Evolutionary conservation across 2,888 invertebrate species (phyloP).

Genomic region (Hyposoter didymator): DNA sequence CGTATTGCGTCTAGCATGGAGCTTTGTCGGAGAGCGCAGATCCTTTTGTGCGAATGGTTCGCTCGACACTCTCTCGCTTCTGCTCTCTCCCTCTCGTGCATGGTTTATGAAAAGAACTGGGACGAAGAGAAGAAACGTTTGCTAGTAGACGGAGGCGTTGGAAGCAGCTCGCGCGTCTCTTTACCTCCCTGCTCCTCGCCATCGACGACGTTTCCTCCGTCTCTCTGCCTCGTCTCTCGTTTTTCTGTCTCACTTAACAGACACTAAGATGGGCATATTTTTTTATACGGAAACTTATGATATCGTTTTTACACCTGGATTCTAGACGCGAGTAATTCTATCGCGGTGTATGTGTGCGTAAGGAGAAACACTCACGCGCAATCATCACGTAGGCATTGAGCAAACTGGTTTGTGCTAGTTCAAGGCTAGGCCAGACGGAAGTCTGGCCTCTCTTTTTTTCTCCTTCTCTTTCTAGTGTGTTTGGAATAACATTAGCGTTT

Average conservation of each 20-base stretch:
- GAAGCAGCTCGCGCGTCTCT: conserved; percentile 24
- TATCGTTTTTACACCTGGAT: conserved; percentile 27
- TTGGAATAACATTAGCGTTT: conserved; percentile 79
- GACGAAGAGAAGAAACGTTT: conserved; percentile 38
- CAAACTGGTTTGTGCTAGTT: conserved; percentile 76
- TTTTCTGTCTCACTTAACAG: neutral
- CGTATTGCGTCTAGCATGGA: conserved; percentile 53
- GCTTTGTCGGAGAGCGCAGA: conserved; percentile 38
- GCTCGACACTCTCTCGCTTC: conserved; percentile 22
- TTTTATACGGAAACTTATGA: conserved; percentile 9
- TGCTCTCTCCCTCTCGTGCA: neutral
- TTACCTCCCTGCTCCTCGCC: neutral
- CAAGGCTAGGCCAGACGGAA: conserved; percentile 82
- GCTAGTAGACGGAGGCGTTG: conserved; percentile 29
- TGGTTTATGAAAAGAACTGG: conserved; percentile 20
- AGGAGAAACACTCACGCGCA: neutral
- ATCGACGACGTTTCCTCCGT: neutral
- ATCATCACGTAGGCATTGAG: conserved; percentile 47
- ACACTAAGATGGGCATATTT: neutral
- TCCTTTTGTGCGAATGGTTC: conserved; percentile 53
- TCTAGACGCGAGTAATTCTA: conserved; percentile 17
- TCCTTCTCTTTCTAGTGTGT: conserved; percentile 73
- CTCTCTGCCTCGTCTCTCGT: neutral
- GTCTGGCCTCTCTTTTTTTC: conserved; percentile 73
- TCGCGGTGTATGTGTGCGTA: neutral